These are phyloP conservation scores for Chirona hameri DNA, from an alignment of 2,888 invertebrate species.

Conservation along the genomic window DNA sequence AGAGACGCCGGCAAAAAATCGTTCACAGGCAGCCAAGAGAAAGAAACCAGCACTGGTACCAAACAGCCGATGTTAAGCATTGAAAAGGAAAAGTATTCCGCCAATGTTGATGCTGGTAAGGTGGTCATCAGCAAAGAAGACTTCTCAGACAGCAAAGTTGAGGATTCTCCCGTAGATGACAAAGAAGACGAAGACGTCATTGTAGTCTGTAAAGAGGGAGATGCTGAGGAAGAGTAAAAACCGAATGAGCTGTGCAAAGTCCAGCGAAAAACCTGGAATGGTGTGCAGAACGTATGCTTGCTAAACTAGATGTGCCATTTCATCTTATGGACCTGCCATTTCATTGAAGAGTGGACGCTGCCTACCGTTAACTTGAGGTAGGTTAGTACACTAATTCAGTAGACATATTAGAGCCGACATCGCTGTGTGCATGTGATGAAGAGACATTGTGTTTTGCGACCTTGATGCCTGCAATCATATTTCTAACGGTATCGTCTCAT, in stretches of 20 bases:
- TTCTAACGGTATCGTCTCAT: no score
- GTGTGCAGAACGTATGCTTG: no score
- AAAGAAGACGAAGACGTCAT: no score
- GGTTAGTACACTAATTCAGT: conserved; percentile 41
- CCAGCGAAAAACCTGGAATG: not conserved
- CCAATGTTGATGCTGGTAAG: not conserved
- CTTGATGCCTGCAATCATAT: no score
- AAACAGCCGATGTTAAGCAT: not conserved
- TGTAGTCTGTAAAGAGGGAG: not conserved
- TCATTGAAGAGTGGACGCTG: not conserved
- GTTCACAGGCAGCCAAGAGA: not conserved
- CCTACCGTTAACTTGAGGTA: not conserved
- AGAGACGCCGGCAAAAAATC: not conserved
- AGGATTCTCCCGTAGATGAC: no score
- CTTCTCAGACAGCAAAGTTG: no score
- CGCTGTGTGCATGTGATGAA: no score
- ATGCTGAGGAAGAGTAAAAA: not conserved
- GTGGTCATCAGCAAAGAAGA: no score
- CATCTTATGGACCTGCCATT: not conserved
- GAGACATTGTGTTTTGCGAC: no score
- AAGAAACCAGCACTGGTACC: not conserved
- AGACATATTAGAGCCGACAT: no score
- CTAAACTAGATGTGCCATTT: not conserved
- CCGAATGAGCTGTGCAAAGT: not conserved
- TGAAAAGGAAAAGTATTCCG: not conserved